phyloP scores from a whole-genome alignment of 2,888 invertebrate species.

The Therioaphis trifolii region DNA sequence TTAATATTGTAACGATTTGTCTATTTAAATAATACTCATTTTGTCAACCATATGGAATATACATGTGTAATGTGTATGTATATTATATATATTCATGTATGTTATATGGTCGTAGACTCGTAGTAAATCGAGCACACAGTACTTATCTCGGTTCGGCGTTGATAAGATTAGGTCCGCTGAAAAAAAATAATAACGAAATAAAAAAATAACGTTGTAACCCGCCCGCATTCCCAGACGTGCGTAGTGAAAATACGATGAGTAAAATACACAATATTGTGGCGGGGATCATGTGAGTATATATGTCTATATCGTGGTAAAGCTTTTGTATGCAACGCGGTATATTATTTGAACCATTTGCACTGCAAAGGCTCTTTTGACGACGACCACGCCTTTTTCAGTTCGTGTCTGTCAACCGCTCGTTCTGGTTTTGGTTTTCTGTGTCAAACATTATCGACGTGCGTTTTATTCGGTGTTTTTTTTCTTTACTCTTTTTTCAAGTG shows the following conservation, averaged over 20 bases:
- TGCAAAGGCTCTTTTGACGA: conserved; percentile 56
- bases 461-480: conserved; percentile 10
- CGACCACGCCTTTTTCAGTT: conserved; percentile 62
- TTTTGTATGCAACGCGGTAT: conserved; percentile 43
- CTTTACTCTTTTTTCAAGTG: conserved; percentile 22
- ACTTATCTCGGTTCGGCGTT: conserved; percentile 45
- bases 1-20: no score
- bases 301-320: not conserved
- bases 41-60: conserved; percentile 1
- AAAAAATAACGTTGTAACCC: conserved; percentile 35
- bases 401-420: conserved; percentile 60
- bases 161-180: conserved; percentile 55
- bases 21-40: not conserved
- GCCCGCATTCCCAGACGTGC: conserved; percentile 54
- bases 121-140: conserved; percentile 16
- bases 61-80: no score
- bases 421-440: conserved; percentile 52
- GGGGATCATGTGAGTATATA: conserved; percentile 20
- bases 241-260: conserved; percentile 51
- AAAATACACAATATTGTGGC: conserved; percentile 46
- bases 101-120: not conserved
- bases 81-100: no score
- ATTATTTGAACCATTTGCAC: conserved; percentile 21
- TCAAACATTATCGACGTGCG: conserved; percentile 56
- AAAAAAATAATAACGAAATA: conserved; percentile 5